These are phyloP conservation scores for Galaxias olidus DNA, from an alignment of 2,797 vertebrate species.

Conservation along the genomic window DNA sequence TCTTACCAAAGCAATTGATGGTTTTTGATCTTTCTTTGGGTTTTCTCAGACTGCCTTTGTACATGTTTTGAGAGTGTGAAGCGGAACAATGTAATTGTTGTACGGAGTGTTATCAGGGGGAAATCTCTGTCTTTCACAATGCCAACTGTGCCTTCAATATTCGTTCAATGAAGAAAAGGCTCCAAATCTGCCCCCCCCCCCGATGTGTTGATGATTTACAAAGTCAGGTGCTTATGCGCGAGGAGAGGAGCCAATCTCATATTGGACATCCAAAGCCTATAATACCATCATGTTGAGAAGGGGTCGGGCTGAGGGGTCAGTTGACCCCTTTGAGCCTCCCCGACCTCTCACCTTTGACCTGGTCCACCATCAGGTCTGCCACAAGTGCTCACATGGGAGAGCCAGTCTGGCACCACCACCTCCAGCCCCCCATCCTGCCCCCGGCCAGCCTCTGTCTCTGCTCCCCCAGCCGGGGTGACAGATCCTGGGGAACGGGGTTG, in stretches of 20 bases:
- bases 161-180: too few species aligned
- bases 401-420: conserved; percentile 64
- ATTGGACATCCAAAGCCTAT: too few species aligned
- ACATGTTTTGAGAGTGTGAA: conserved; percentile 18
- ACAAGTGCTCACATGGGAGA: conserved; percentile 57
- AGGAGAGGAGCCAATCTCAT: too few species aligned
- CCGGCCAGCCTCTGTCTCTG: conserved; percentile 49
- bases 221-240: too few species aligned
- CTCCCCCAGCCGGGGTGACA: conserved; percentile 45
- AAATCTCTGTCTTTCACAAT: too few species aligned
- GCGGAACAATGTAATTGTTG: background rate
- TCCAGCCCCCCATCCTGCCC: conserved; percentile 51
- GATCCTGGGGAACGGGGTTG: conserved; percentile 40
- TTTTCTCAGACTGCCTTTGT: conserved; percentile 30
- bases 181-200: too few species aligned
- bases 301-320: conserved; percentile 33
- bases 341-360: conserved; percentile 51
- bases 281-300: too few species aligned
- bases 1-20: conserved; percentile 21
- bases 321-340: conserved; percentile 37
- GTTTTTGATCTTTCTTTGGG: conserved; percentile 15
- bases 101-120: too few species aligned
- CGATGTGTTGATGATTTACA: too few species aligned
- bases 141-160: too few species aligned
- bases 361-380: conserved; percentile 56